Base-by-base conservation (phyloP, 2,888 invertebrate species). In the Macrosoma leucophasiata region DNA sequence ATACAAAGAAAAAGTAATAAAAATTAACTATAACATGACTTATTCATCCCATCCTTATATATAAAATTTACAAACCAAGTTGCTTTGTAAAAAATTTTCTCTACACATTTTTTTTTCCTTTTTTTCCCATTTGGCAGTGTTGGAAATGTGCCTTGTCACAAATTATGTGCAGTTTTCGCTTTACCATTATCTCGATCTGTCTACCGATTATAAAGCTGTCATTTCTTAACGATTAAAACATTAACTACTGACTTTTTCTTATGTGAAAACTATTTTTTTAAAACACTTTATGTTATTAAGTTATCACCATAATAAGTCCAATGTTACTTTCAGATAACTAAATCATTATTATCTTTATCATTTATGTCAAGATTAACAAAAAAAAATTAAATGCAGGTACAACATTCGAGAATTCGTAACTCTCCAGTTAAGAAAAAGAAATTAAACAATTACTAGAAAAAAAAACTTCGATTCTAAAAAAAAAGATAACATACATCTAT, bases 91-190 rank as follows among this genome's bases (percentile, higher is more conserved):
- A 58, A 55, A 56, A 62, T 66, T 65, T 62, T 64, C 50, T 58
- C 52, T 66, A 55, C 58, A 54, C 58, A 58, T 65, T 68, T 62
- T 64, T 62, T n/a, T n/a, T n/a, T n/a, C n/a, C n/a, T n/a, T n/a
- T n/a, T n/a, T n/a, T n/a, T n/a, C n/a, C 62, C 70, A 68, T 74
- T 79, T 78, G 84, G 84, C 84, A 81, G 78, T 82, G 81, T 62
- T 84, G 77, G 84, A 84, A 79, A 85, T 85, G 85, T 85, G 85
- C 85, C 85, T 85, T 84, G 84, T 79, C 72, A 72, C 70, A 69
- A 46, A 66, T 63, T 55, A 70, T 63, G 72, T 74, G 73, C 66
- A 58, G 53, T 55, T 52, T 55, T 61, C 54, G 55, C 55, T 58
- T 58, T 53, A n/a, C 48, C 51, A 52, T 54, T 63, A 58, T 61